These are phyloP conservation scores for Ranitomeya imitator DNA, from an alignment of 2,113 vertebrate species.

Conservation along the genomic window DNA sequence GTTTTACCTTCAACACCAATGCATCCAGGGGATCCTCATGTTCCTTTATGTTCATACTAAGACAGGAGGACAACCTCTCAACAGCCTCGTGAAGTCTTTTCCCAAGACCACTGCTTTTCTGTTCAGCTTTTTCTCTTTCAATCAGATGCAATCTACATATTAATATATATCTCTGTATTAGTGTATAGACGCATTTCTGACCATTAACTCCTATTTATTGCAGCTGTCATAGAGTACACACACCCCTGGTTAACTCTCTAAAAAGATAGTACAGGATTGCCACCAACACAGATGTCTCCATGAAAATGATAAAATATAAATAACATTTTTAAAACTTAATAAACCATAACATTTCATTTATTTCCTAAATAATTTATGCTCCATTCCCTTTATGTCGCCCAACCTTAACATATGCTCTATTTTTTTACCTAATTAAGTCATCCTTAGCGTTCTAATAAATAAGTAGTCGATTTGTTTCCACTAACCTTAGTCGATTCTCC, in stretches of 20 bases:
- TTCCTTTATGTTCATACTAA: slow-evolving; percentile 39
- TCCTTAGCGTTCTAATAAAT: not conserved
- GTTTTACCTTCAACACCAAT: slow-evolving; percentile 63
- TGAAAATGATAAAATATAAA: no score
- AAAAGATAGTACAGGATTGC: not conserved
- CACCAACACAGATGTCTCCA: no score
- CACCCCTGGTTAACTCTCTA: not conserved
- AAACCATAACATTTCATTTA: no score
- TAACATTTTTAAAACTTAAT: no score
- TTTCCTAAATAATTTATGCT: no score
- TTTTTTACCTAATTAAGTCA: not conserved
- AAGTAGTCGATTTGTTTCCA: not conserved
- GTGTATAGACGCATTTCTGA: not conserved
- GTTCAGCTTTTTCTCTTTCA: slow-evolving; percentile 63
- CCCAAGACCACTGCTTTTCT: slow-evolving; percentile 60
- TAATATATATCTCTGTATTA: not conserved
- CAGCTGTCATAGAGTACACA: not conserved
- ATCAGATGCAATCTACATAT: slow-evolving; percentile 60
- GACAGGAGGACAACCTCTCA: slow-evolving; percentile 56
- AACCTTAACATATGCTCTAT: no score
- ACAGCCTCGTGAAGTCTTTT: slow-evolving; percentile 58
- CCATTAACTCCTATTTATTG: not conserved
- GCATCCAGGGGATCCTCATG: slow-evolving; percentile 64
- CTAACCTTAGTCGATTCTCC: slow-evolving; percentile 65
- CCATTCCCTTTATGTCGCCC: no score